phyloP scores from a whole-genome alignment of 2,113 vertebrate genomes.

The Tyto alba region DNA sequence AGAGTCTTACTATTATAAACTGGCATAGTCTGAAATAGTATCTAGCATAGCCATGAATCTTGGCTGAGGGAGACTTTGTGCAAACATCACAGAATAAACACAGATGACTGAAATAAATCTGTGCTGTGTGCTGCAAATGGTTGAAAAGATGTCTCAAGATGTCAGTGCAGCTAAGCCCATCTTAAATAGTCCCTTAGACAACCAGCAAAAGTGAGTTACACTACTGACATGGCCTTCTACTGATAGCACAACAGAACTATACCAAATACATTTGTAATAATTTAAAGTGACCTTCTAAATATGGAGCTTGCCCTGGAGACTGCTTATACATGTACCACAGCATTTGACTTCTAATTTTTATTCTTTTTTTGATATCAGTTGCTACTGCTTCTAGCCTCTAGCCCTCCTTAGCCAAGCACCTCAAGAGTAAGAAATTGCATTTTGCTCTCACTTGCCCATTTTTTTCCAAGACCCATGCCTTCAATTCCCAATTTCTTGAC shows the following conservation, averaged over 20 bases:
- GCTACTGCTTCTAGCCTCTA: not conserved
- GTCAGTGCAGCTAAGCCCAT: not conserved
- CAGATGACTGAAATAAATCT: not conserved
- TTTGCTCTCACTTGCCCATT: not conserved
- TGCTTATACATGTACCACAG: not conserved
- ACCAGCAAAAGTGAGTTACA: not conserved
- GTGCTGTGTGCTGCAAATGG: not conserved
- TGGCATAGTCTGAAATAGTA: not conserved
- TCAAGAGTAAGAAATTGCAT: not conserved
- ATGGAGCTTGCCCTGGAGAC: not conserved
- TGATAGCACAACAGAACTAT: not conserved
- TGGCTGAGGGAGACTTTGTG: not conserved
- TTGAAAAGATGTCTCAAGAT: not conserved
- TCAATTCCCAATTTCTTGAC: not conserved
- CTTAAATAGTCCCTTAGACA: not conserved
- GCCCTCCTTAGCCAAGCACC: not conserved
- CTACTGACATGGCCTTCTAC: not conserved
- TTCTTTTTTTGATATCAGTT: not conserved
- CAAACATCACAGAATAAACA: slow-evolving; percentile 9
- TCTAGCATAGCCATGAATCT: not conserved
- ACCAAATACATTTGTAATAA: not conserved
- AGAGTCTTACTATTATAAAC: not conserved
- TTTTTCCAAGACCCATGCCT: not conserved
- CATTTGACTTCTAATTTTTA: not conserved
- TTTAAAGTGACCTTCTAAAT: not conserved